These are phyloP conservation scores for Ciconia nigra DNA, from an alignment of 2,797 vertebrate species.

Conservation along the genomic window DNA sequence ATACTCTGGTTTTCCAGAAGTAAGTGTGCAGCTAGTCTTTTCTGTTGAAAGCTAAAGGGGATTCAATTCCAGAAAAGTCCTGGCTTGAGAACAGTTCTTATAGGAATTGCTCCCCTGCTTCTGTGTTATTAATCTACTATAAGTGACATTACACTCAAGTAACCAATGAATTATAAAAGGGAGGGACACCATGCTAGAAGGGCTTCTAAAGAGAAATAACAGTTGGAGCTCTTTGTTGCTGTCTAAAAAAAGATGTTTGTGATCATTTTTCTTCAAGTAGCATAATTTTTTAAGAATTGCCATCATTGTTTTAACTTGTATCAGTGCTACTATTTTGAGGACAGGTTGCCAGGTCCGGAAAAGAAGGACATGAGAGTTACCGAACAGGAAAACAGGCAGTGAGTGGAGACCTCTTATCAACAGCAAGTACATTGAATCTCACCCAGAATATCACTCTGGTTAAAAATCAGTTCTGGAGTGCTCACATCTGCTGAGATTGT, in stretches of 20 bases:
- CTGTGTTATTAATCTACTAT: background rate
- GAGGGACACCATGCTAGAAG: background rate
- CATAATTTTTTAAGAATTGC: background rate
- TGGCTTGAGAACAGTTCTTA: background rate
- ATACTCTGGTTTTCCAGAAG: background rate
- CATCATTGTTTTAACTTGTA: accelerated
- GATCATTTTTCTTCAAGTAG: background rate
- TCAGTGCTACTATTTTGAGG: background rate
- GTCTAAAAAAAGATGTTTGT: background rate
- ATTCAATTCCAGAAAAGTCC: background rate
- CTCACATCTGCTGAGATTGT: background rate
- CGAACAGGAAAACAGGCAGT: background rate
- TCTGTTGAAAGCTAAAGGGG: background rate
- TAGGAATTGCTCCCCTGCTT: background rate
- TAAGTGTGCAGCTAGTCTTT: background rate
- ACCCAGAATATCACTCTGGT: background rate
- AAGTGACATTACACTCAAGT: background rate
- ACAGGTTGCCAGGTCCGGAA: background rate
- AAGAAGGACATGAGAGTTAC: background rate
- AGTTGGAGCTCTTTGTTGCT: background rate
- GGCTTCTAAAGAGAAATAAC: background rate
- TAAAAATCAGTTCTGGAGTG: background rate
- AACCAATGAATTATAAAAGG: background rate
- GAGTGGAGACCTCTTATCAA: background rate
- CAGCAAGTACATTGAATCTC: background rate